Base-by-base conservation (phyloP, 92 coral and sea anemone genomes). In the Epizoanthus rinbou region DNA sequence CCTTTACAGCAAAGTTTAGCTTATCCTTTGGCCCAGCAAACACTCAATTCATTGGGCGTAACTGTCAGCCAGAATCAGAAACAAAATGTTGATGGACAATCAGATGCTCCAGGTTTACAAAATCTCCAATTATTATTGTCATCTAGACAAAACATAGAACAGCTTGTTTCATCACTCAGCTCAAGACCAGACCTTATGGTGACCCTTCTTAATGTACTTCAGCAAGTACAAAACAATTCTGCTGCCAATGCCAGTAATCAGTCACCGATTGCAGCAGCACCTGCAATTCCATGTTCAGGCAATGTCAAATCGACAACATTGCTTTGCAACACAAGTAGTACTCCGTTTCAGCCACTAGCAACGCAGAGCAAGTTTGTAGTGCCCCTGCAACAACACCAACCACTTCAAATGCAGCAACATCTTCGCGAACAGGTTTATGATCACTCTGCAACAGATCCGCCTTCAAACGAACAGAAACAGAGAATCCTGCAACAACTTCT, bases 331-430 rank as follows among this genome's bases (percentile, higher is more conserved):
- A 8, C 24, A 35, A 23, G 24, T 17, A 8, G 58, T 10, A 11
- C 43, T 18, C 71, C 24, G 24, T 43, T 60, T 1, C 82, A 78
- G 23, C 72, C 43, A 67, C 53, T 76, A 1, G 3, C 54, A 43
- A 35, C 22, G 31, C 82, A 47, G 31, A 69, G 25, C 28, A 81
- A 74, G 64, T 72, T 71, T 25, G 41, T 43, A 11, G 18, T 57
- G 70, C 60, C 54, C 4, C 31, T 17, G 6, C 67, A 81, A 25
- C 64, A 69, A 8, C 83, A 65, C 57, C 84, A 89, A 7, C 59
- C 71, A 4, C 85, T 45, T n/a, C 89, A 57, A 5, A 80, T 43
- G 31, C 89, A 58, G 6, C 86, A 81, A 31, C 73, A 47, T 19
- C 64, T 53, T 59, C 66, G 19, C 24, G 60, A 76, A 39, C 57